A percentile compares a stretch with the other conserved stretches of the same genome.
Evolutionary conservation across 2,888 invertebrate species (phyloP).

Genomic region (Suillia variegata): DNA sequence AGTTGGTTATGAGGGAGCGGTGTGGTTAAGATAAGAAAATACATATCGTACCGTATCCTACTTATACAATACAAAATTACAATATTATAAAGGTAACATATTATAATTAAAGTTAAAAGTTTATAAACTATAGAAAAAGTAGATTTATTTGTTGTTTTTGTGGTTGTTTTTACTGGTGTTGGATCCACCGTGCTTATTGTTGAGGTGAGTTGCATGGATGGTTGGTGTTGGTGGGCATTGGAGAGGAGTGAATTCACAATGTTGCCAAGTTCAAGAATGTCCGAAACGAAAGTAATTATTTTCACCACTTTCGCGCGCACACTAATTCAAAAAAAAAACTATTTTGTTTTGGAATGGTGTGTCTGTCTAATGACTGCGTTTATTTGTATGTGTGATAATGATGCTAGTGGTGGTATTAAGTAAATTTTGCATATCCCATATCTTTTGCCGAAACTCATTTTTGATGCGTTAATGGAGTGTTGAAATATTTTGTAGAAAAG

Average conservation of each 20-base stretch:
- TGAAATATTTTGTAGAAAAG: background rate
- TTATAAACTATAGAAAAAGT: slow-evolving; percentile 4
- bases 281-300: no score
- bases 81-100: background rate
- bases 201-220: no score
- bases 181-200: background rate
- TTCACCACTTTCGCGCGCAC: background rate
- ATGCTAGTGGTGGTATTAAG: background rate
- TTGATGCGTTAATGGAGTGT: background rate
- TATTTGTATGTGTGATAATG: no score
- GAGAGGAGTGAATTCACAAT: background rate
- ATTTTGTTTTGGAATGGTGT: background rate
- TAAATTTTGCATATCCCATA: background rate
- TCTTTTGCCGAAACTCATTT: background rate
- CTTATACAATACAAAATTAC: background rate
- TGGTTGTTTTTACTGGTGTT: background rate
- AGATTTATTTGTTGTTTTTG: background rate
- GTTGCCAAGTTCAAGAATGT: background rate
- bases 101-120: background rate
- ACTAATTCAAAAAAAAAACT: no score
- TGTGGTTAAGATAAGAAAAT: background rate
- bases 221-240: no score
- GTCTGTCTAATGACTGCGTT: background rate
- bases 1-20: background rate
- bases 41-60: slow-evolving; percentile 2